Evolutionary conservation across 2,888 invertebrate species (phyloP).

Genomic region (Nebria brevicollis): DNA sequence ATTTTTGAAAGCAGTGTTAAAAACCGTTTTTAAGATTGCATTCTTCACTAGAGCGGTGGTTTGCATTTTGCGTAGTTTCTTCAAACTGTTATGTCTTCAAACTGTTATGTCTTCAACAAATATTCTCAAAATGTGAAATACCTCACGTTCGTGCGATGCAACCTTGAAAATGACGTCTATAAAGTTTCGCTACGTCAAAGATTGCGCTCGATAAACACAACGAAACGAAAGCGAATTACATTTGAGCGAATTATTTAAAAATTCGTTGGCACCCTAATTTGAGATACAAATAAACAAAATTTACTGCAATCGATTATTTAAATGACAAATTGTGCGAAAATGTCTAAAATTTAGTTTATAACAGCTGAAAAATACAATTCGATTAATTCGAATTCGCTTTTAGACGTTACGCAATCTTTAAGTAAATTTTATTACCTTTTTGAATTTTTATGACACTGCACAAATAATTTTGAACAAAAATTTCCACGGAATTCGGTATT

Average conservation of each 20-base stretch:
- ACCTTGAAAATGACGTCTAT: constrained; percentile 35
- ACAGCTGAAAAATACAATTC: too few relatives aligned
- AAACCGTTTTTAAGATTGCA: constrained; percentile 8
- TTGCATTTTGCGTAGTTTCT: constrained; percentile 24
- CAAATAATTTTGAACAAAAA: too few relatives aligned
- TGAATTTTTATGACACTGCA: too few relatives aligned
- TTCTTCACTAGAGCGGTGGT: constrained; percentile 25
- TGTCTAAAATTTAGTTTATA: too few relatives aligned
- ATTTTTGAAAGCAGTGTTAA: constrained; percentile 21
- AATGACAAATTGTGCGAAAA: too few relatives aligned
- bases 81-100: not conserved
- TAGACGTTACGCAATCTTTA: too few relatives aligned
- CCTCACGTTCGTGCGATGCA: not conserved
- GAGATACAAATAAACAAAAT: too few relatives aligned
- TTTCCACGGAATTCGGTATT: too few relatives aligned
- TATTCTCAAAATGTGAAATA: not conserved
- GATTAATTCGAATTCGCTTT: too few relatives aligned
- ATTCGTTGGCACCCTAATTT: not conserved
- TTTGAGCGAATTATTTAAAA: not conserved
- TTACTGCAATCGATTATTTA: too few relatives aligned
- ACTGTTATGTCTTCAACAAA: not conserved
- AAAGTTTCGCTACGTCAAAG: not conserved
- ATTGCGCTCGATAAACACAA: not conserved
- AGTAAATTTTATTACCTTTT: too few relatives aligned
- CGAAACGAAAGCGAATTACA: not conserved